Percentiles rank a stretch among this genome's conserved stretches.
These are phyloP conservation scores for Manis javanica DNA, from an alignment of 2,797 vertebrate genomes.

Conservation along the genomic window DNA sequence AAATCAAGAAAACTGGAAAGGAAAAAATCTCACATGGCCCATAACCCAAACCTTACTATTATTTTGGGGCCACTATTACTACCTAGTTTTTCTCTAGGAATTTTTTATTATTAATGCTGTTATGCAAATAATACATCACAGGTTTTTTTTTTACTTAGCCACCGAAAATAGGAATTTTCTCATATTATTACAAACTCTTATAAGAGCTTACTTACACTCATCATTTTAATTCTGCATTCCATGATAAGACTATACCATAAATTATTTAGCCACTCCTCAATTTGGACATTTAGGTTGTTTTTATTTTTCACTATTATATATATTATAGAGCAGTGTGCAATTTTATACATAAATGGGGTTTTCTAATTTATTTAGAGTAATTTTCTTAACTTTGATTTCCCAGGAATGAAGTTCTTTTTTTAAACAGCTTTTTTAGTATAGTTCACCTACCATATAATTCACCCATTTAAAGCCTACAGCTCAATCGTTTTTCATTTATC, in stretches of 20 bases:
- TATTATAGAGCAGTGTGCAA: not conserved
- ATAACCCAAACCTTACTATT: conserved; percentile 28
- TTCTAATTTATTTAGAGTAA: conserved; percentile 54
- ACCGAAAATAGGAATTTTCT: conserved; percentile 54
- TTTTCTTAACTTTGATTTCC: conserved; percentile 57
- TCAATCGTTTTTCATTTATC: not conserved
- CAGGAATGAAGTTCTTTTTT: conserved; percentile 28
- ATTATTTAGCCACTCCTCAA: conserved; percentile 38
- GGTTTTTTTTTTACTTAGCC: conserved; percentile 29
- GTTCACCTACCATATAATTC: not conserved
- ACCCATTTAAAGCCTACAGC: not conserved
- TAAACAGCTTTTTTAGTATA: not conserved
- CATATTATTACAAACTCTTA: conserved; percentile 43
- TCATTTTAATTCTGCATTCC: conserved; percentile 59
- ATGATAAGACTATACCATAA: conserved; percentile 17
- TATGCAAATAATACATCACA: conserved; percentile 46
- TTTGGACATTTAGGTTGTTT: conserved; percentile 51
- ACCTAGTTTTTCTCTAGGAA: not conserved
- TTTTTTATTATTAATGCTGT: conserved; percentile 53
- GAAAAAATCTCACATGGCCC: not conserved
- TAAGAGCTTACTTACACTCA: conserved; percentile 25
- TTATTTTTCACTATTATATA: conserved; percentile 25
- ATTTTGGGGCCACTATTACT: conserved; percentile 33
- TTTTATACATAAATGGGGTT: not conserved
- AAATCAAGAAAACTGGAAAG: conserved; percentile 37